Evolutionary conservation across 2,113 vertebrate genomes (phyloP).

Genomic region (Galbula dea): DNA sequence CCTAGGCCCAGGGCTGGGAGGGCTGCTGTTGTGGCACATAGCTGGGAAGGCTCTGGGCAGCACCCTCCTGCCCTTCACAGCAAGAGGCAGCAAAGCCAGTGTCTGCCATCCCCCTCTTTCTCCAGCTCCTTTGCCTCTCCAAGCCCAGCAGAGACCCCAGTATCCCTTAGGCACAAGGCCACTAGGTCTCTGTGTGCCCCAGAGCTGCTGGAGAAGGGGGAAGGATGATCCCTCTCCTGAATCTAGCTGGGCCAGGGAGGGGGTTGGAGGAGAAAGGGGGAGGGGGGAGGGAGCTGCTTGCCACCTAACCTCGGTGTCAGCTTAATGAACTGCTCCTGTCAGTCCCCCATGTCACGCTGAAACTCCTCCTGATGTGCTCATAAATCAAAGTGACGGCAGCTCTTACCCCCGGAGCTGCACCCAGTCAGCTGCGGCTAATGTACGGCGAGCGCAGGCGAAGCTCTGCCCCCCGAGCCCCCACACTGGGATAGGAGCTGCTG

Average conservation of each 20-base stretch:
- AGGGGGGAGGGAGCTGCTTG: background rate
- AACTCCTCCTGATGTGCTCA: conserved; percentile 95
- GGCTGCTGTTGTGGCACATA: rapidly evolving
- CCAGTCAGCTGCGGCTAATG: conserved; percentile 89
- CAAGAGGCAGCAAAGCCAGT: background rate
- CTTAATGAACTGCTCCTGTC: conserved; percentile 92
- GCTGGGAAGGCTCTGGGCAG: background rate
- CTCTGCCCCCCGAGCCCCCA: conserved; percentile 54
- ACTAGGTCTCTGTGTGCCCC: background rate
- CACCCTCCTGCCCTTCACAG: rapidly evolving
- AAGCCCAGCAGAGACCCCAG: background rate
- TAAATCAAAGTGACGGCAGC: conserved; percentile 93
- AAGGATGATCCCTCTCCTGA: background rate
- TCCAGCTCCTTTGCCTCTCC: background rate
- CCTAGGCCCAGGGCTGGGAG: background rate
- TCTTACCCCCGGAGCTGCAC: conserved; percentile 87
- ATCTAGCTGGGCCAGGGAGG: background rate
- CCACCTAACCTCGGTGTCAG: conserved; percentile 75
- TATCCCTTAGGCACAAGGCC: background rate
- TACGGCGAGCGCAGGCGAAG: conserved; percentile 73
- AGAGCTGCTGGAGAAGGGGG: background rate
- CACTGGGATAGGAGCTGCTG: background rate
- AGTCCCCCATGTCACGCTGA: conserved; percentile 85
- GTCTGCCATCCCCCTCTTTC: background rate
- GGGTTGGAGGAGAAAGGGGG: background rate